Conservation (phyloP, 2,888 invertebrate species). For the Cylloceria caligata region DNA sequence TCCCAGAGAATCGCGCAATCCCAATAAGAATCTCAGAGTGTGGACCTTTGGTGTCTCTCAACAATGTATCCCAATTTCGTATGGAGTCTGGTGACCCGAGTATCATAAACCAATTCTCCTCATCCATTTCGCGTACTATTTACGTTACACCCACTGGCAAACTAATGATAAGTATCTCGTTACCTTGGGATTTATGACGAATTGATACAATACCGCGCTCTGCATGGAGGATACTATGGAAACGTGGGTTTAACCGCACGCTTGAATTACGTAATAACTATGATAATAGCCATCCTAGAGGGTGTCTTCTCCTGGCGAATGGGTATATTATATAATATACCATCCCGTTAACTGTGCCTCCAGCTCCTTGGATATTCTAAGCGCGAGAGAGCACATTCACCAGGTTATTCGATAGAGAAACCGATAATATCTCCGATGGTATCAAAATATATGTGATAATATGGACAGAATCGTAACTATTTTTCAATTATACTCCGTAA, state of each 20-base stretch:
- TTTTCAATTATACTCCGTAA: neutral
- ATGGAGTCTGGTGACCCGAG: constrained; percentile 48
- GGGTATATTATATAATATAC: constrained; percentile 29
- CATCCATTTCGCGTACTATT: constrained; percentile 40
- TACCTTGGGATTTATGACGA: constrained; percentile 77
- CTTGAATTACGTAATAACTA: constrained; percentile 57
- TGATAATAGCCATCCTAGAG: constrained; percentile 41
- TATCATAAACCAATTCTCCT: constrained; percentile 41
- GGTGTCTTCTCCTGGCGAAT: constrained; percentile 35
- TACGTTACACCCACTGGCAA: constrained; percentile 4
- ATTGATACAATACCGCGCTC: constrained; percentile 71
- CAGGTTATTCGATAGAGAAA: neutral
- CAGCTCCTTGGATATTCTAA: neutral
- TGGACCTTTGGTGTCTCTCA: constrained; percentile 60
- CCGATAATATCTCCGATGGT: neutral
- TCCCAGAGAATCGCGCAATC: constrained; percentile 35
- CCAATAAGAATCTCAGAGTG: constrained; percentile 75
- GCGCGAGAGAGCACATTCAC: neutral
- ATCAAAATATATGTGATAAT: neutral
- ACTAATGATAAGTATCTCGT: constrained; percentile 81
- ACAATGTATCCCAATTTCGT: constrained; percentile 72
- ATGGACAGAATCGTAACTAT: neutral
- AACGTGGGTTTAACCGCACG: constrained; percentile 32
- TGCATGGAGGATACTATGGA: constrained; percentile 11
- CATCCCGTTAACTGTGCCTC: constrained; percentile 5